Conservation (phyloP, 2,113 vertebrate species). For the Notiomystis cincta region DNA sequence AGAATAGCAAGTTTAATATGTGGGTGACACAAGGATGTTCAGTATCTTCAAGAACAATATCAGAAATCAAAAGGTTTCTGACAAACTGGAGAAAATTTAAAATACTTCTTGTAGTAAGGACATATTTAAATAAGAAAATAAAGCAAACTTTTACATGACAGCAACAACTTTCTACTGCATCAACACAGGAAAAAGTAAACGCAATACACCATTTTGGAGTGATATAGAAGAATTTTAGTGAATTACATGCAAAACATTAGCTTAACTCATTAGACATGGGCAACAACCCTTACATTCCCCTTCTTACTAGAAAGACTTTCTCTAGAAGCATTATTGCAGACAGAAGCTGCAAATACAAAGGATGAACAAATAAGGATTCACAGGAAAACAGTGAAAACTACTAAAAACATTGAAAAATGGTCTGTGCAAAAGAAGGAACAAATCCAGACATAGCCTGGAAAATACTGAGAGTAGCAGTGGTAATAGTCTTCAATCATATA, state of each 20-base stretch:
- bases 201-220: neutral
- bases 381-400: neutral
- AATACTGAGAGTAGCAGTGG: neutral
- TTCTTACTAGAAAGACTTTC: neutral
- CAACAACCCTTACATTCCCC: neutral
- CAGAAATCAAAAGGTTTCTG: neutral
- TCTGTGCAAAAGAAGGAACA: neutral
- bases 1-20: neutral
- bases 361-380: neutral
- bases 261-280: neutral
- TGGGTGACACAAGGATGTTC: neutral
- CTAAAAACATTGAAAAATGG: neutral
- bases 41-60: neutral
- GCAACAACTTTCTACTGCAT: neutral
- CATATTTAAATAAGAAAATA: neutral
- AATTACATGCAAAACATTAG: neutral
- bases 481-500: neutral
- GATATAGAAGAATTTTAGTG: neutral
- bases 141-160: neutral
- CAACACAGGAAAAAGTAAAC: neutral
- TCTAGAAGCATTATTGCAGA: neutral
- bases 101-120: neutral
- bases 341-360: neutral
- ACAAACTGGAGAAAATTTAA: neutral
- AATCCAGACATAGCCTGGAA: neutral